phyloP scores from a whole-genome alignment of 1,140 invertebrate species.

The Caerostris darwini region DNA sequence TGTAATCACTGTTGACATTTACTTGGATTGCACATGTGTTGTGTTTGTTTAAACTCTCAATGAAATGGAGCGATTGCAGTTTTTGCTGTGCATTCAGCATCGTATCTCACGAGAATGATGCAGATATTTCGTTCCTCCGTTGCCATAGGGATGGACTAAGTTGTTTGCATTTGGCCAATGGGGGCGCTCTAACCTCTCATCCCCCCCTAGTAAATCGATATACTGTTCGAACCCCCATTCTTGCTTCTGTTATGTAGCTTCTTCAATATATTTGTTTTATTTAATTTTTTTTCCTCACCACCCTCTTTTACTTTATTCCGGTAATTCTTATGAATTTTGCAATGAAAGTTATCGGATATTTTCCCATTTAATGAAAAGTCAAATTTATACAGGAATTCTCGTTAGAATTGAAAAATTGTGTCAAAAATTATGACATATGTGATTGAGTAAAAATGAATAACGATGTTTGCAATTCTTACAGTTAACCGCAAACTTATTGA shows the following conservation, averaged over 20 bases:
- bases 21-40: neutral
- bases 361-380: too few species aligned
- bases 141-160: conserved; percentile 75
- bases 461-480: too few species aligned
- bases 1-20: conserved; percentile 9
- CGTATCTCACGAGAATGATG: conserved; percentile 49
- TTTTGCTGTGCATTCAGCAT: neutral
- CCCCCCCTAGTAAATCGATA: conserved; percentile 63
- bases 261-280: neutral
- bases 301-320: neutral
- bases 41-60: conserved; percentile 55
- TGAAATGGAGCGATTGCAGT: neutral
- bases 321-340: neutral
- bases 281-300: neutral
- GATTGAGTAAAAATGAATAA: too few species aligned
- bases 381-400: too few species aligned
- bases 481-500: too few species aligned
- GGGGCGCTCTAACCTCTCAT: conserved; percentile 45
- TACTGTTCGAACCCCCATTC: conserved; percentile 5
- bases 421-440: too few species aligned
- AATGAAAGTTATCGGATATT: neutral
- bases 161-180: conserved; percentile 77
- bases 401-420: too few species aligned
- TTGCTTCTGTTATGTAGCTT: conserved; percentile 8
- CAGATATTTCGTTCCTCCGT: conserved; percentile 75